Base-by-base conservation (phyloP, 2,888 invertebrate genomes). In the Melolontha melolontha region DNA sequence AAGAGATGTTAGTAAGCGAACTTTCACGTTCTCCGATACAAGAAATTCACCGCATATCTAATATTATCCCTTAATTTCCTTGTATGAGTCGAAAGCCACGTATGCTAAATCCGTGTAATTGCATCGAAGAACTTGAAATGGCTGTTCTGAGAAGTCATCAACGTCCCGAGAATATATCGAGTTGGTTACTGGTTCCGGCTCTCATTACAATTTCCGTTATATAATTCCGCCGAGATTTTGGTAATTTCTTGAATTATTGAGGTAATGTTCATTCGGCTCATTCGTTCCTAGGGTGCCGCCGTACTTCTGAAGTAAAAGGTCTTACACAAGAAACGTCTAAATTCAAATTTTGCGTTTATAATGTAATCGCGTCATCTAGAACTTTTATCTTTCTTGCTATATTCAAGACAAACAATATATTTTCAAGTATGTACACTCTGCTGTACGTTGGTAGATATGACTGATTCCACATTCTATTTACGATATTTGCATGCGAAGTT, bases 151-250 rank as follows among this genome's bases (percentile, higher is more conserved):
- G 70, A 73, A 73, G 72, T 73, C 72, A 71, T 73, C 72, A 73
- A 71, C 69, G 69, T 73, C 70, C 67, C 69, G 44, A 62, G 71
- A 70, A 71, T 70, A 73, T 69, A 72, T 73, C 62, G 71, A 69
- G 71, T 73, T 73, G 70, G 72, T 71, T 71, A 71, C 71, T 69
- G 71, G 71, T 73, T 73, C 70, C 68, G 70, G 64, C 72, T 57
- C 70, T 69, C 72, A 74, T 74, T 74, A 72, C 72, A 71, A 71
- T 74, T 71, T 71, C 69, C 74, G 68, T 74, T 69, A 69, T 71
- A 70, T 66, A 69, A 70, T 73, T 72, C 71, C 72, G 54, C 40
- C 49, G 64, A 66, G 72, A 71, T 71, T 73, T 71, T 71, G 67
- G 71, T 68, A 72, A 73, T 73, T 73, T 70, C 57, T 68, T 70